Percentiles rank a stretch among this genome's conserved stretches.
Conservation (phyloP, 2,888 invertebrate species). For the Trachelus tabidus region DNA sequence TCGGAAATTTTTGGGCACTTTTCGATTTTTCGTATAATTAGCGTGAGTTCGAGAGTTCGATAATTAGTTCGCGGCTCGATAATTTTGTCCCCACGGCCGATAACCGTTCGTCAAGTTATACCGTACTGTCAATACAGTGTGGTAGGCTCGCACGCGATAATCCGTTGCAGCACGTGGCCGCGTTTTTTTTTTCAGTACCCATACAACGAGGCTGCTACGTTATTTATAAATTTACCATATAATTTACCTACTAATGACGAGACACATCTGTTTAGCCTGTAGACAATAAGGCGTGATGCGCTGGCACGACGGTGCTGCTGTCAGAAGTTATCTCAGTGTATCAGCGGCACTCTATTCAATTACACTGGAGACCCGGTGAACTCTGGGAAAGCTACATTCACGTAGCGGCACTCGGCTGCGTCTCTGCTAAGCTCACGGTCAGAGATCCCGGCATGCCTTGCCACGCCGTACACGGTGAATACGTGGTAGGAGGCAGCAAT, state of each 20-base stretch:
- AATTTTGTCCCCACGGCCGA: background rate
- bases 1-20: background rate
- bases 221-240: background rate
- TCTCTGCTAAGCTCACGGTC: background rate
- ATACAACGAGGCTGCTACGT: background rate
- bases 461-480: background rate
- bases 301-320: slow-evolving; percentile 27
- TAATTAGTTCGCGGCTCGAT: background rate
- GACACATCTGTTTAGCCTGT: slow-evolving; percentile 43
- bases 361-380: slow-evolving; percentile 44
- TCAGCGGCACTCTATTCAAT: slow-evolving; percentile 52
- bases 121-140: background rate
- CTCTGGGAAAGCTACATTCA: background rate
- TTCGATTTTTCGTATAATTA: background rate
- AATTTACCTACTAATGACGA: background rate
- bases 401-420: background rate
- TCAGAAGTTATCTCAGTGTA: slow-evolving; percentile 40
- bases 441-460: background rate
- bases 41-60: background rate
- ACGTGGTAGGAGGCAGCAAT: background rate
- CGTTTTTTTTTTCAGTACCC: background rate
- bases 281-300: slow-evolving; percentile 42
- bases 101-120: no score
- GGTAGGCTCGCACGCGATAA: background rate
- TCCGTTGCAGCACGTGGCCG: background rate